Evolutionary conservation across 2,113 vertebrate species (phyloP).

Genomic region (Calidris pugnax): DNA sequence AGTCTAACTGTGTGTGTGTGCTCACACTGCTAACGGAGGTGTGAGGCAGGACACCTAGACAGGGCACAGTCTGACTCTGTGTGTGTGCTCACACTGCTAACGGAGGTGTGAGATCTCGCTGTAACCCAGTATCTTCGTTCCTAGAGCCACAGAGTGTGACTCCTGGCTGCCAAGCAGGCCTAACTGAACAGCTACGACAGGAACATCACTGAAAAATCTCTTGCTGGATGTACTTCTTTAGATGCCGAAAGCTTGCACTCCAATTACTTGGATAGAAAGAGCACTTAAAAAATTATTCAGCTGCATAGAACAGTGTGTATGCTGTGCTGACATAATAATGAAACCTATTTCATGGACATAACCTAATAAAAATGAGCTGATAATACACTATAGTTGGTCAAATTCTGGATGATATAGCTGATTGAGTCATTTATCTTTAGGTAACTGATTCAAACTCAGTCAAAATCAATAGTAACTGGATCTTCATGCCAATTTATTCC

Average conservation of each 20-base stretch:
- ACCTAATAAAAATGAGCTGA: slow-evolving; percentile 25
- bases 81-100: too few species aligned
- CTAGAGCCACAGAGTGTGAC: not conserved
- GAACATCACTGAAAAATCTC: not conserved
- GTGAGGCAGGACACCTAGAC: too few species aligned
- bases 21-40: not conserved
- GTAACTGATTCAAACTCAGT: slow-evolving; percentile 1
- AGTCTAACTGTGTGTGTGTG: not conserved
- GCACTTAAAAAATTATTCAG: slow-evolving; percentile 41
- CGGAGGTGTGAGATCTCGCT: not conserved
- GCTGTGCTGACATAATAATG: not conserved
- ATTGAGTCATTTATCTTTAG: not conserved
- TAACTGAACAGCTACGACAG: not conserved
- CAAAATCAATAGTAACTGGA: slow-evolving; percentile 59
- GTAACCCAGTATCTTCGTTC: not conserved
- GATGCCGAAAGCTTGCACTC: not conserved
- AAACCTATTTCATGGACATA: not conserved
- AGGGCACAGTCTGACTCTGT: too few species aligned
- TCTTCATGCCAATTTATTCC: slow-evolving; percentile 12
- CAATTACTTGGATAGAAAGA: slow-evolving; percentile 1
- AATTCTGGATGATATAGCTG: slow-evolving; percentile 27
- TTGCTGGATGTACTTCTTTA: not conserved
- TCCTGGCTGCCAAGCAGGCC: not conserved
- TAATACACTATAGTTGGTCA: slow-evolving; percentile 3
- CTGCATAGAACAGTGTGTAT: not conserved